Percentiles rank a stretch among this genome's conserved stretches.
Conservation (phyloP, 2,888 invertebrate species). For the Tipula confusa region DNA sequence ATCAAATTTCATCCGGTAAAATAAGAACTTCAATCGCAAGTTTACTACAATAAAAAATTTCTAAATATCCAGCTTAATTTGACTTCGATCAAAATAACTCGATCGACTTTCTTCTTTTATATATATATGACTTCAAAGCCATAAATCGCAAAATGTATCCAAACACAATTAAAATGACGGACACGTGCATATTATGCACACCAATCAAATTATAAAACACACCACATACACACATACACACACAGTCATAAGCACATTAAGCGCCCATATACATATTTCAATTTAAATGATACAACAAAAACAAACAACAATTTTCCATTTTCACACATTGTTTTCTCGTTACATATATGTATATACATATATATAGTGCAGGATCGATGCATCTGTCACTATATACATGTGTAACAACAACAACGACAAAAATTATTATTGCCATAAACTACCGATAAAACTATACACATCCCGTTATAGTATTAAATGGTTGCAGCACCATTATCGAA, state of each 20-base stretch:
- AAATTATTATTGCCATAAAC: not conserved
- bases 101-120: no score
- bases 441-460: not conserved
- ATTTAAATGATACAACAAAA: not conserved
- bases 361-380: no score
- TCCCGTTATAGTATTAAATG: not conserved
- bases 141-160: not conserved
- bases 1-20: no score
- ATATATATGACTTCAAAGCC: no score
- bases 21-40: no score
- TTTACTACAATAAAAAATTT: no score
- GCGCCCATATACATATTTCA: not conserved
- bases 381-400: not conserved
- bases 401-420: not conserved
- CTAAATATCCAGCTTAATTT: no score
- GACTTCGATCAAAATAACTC: no score
- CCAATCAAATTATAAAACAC: not conserved
- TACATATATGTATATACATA: no score
- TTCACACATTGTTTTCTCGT: slow-evolving; percentile 3
- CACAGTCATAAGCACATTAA: no score
- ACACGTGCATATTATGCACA: not conserved
- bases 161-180: not conserved
- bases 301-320: slow-evolving; percentile 7
- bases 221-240: not conserved
- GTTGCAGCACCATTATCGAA: not conserved